These are phyloP conservation scores for Carettochelys insculpta DNA, from an alignment of 2,113 vertebrate genomes.

Conservation along the genomic window DNA sequence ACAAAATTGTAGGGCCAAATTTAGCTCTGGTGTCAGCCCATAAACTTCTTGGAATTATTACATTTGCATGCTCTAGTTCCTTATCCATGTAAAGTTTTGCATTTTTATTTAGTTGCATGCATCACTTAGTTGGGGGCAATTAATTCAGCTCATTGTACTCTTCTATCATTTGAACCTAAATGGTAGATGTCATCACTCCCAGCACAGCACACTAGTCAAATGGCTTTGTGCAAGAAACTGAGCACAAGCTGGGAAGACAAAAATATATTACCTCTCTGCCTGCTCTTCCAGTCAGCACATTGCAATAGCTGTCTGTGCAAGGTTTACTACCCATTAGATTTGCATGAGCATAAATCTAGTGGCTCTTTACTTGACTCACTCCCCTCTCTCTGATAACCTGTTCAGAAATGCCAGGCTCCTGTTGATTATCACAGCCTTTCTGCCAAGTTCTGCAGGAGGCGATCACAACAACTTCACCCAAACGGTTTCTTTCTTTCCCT, in stretches of 20 bases:
- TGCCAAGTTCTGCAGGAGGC: background rate
- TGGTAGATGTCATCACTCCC: background rate
- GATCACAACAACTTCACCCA: background rate
- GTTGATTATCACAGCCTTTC: background rate
- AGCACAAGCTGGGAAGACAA: background rate
- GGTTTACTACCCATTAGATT: background rate
- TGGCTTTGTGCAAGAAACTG: background rate
- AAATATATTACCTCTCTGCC: background rate
- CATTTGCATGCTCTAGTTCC: background rate
- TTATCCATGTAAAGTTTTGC: background rate
- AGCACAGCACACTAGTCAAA: background rate
- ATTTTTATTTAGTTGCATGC: background rate
- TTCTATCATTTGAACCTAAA: background rate
- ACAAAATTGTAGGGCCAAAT: background rate
- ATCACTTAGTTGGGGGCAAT: background rate
- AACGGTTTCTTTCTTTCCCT: background rate
- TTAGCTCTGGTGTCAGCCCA: background rate
- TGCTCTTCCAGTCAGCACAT: background rate
- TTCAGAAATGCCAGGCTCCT: background rate
- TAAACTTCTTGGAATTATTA: background rate
- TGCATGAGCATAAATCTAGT: background rate
- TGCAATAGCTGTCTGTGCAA: background rate
- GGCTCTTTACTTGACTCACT: background rate
- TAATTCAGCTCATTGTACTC: background rate
- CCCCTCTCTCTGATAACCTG: background rate